A percentile compares a stretch with the other conserved stretches of the same genome.
These are phyloP conservation scores for Ardeotis arabs DNA, from an alignment of 2,113 vertebrate genomes.

Conservation along the genomic window DNA sequence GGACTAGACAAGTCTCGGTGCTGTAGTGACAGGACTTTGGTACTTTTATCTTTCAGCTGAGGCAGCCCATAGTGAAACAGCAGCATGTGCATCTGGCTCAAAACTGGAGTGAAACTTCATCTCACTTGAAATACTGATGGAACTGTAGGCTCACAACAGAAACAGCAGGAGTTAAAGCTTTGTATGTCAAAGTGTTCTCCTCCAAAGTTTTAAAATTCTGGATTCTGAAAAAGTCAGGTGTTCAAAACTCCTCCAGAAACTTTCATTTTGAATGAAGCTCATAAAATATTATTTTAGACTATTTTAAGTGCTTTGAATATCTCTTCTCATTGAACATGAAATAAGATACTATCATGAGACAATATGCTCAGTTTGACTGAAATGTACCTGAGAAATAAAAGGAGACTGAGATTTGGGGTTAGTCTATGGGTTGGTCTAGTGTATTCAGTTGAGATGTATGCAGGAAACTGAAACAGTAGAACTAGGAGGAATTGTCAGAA, in stretches of 20 bases:
- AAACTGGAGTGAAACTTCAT: background rate
- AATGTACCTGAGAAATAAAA: background rate
- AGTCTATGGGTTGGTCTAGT: background rate
- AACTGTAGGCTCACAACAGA: background rate
- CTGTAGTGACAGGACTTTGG: background rate
- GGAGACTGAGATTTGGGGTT: background rate
- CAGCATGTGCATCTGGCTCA: background rate
- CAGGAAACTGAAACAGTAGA: background rate
- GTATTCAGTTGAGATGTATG: background rate
- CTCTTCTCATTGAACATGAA: background rate
- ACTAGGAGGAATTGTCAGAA: background rate
- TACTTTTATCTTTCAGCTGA: background rate
- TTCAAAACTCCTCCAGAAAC: background rate
- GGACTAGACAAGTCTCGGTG: background rate
- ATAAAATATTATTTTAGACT: background rate
- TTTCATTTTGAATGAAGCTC: background rate
- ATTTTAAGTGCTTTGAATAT: background rate
- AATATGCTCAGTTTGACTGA: background rate
- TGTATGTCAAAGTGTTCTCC: background rate
- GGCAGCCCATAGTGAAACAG: background rate
- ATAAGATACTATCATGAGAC: background rate
- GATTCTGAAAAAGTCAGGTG: background rate
- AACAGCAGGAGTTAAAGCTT: background rate
- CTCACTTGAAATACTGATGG: background rate
- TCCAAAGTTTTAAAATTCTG: background rate